phyloP scores from a whole-genome alignment of 2,113 vertebrate species.

The Tapirus terrestris region DNA sequence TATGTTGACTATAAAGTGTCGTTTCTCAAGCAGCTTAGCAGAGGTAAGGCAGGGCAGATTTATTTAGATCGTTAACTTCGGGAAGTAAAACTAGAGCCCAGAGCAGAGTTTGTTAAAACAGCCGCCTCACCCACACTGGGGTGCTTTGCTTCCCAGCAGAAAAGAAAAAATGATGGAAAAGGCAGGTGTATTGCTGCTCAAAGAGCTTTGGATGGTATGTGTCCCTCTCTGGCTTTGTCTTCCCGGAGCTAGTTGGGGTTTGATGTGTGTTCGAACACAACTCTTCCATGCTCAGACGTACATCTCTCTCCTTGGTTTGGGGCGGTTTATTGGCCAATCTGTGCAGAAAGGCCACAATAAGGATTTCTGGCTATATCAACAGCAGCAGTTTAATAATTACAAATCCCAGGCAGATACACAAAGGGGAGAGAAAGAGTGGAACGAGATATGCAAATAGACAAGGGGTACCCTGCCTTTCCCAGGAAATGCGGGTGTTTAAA shows the following conservation, averaged over 20 bases:
- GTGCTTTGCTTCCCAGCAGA: background rate
- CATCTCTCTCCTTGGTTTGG: background rate
- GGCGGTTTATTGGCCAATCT: background rate
- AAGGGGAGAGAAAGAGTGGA: background rate
- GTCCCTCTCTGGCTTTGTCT: background rate
- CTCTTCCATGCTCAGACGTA: background rate
- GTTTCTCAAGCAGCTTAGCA: constrained; percentile 64
- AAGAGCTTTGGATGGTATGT: background rate
- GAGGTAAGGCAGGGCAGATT: constrained; percentile 60
- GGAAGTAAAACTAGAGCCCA: constrained; percentile 54
- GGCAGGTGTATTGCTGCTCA: background rate
- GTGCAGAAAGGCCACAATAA: background rate
- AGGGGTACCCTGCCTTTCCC: background rate
- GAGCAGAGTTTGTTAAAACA: background rate
- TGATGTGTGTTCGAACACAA: background rate
- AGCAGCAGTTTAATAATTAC: constrained; percentile 56
- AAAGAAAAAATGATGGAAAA: background rate
- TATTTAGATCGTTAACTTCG: constrained; percentile 67
- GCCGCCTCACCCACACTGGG: background rate
- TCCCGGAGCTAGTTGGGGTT: background rate
- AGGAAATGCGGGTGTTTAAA: background rate
- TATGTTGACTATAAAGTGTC: constrained; percentile 41
- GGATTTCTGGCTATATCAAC: constrained; percentile 55
- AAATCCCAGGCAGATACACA: constrained; percentile 29
- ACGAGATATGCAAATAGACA: constrained; percentile 29